phyloP scores from a whole-genome alignment of 2,888 invertebrate species.

The Chrysolina haemoptera region DNA sequence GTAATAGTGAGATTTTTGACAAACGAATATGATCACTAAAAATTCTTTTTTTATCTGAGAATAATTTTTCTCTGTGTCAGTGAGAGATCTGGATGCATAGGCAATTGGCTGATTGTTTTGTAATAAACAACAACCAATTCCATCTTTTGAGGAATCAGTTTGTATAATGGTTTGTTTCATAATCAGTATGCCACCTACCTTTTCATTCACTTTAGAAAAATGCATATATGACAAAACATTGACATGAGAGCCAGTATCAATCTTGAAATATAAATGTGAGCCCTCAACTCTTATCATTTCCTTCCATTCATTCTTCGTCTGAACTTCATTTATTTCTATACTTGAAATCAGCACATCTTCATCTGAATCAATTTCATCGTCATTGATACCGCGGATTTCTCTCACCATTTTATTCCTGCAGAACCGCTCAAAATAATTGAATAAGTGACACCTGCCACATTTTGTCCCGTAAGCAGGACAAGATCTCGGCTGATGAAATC shows the following conservation, averaged over 20 bases:
- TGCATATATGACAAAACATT: background rate
- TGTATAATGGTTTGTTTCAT: slow-evolving; percentile 1
- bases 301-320: background rate
- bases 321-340: background rate
- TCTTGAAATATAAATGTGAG: background rate
- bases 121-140: slow-evolving; percentile 8
- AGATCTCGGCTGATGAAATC: background rate
- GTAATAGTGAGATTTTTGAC: background rate
- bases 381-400: background rate
- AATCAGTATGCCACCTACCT: background rate
- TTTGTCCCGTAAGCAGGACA: background rate
- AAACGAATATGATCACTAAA: background rate
- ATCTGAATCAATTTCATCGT: background rate
- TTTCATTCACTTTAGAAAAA: background rate
- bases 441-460: background rate
- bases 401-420: background rate
- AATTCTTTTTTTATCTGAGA: slow-evolving; percentile 1
- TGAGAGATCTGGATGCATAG: background rate
- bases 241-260: background rate
- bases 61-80: slow-evolving; percentile 1
- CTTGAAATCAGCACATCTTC: background rate
- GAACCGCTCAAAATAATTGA: background rate
- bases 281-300: no score
- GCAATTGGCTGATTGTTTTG: background rate
- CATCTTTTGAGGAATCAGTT: background rate